phyloP scores from a whole-genome alignment of 2,797 vertebrate genomes.

The Streptopelia turtur region DNA sequence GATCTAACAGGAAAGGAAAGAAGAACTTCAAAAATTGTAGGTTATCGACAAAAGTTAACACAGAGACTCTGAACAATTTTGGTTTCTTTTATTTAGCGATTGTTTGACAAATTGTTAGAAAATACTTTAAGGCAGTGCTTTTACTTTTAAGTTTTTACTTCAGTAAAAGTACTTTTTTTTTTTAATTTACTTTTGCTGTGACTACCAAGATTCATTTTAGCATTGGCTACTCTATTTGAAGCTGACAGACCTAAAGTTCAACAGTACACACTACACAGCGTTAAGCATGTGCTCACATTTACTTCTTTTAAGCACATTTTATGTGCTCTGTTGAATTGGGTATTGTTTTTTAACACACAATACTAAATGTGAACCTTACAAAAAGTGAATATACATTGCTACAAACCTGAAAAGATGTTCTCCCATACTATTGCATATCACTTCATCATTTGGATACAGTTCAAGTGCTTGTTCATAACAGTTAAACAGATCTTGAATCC shows the following conservation, averaged over 20 bases:
- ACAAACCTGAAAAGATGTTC: conserved; percentile 95
- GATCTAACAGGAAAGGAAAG: not conserved
- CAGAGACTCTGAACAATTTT: not conserved
- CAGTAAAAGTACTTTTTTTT: not conserved
- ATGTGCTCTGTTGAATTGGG: not conserved
- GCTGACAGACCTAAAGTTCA: not conserved
- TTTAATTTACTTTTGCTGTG: not conserved
- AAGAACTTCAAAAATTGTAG: not conserved
- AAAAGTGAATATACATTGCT: not conserved
- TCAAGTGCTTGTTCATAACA: conserved; percentile 96
- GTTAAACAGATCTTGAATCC: conserved; percentile 92
- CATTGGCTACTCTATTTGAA: not conserved
- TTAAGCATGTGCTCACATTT: not conserved
- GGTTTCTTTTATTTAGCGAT: not conserved
- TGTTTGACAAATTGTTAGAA: not conserved
- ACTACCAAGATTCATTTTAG: not conserved
- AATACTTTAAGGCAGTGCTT: not conserved
- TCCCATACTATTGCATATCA: conserved; percentile 97
- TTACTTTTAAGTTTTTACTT: not conserved
- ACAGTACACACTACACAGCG: not conserved
- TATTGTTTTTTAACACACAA: not conserved
- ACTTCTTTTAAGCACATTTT: not conserved
- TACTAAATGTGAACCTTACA: not conserved
- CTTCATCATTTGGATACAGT: conserved; percentile 91
- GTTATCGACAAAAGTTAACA: not conserved